These are phyloP conservation scores for Phthorimaea operculella DNA, from an alignment of 1,140 invertebrate species.

Conservation along the genomic window DNA sequence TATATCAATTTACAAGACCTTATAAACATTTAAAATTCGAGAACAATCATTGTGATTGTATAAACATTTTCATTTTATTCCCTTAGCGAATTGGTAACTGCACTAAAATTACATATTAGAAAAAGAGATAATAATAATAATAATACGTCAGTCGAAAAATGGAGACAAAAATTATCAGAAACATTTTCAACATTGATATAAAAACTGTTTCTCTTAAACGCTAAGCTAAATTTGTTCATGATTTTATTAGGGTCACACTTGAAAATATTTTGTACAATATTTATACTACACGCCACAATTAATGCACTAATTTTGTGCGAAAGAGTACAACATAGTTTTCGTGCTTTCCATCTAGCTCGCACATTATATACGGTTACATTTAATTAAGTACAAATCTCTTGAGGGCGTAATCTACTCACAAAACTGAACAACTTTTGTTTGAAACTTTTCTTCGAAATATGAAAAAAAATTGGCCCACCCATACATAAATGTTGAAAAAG, in stretches of 20 bases:
- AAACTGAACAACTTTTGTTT: no score
- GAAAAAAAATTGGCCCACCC: no score
- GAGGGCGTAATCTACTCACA: no score
- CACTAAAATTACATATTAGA: background rate
- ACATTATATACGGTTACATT: no score
- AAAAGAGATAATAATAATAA: background rate
- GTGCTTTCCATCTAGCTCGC: no score
- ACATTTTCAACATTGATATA: background rate
- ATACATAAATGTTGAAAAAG: no score
- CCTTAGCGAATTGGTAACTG: background rate
- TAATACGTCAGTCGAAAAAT: slow-evolving; percentile 1
- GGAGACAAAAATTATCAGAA: background rate
- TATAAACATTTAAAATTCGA: background rate
- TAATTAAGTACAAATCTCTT: no score
- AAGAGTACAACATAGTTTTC: background rate
- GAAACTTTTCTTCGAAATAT: no score
- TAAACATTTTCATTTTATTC: background rate
- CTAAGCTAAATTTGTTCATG: background rate
- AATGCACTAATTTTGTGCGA: background rate
- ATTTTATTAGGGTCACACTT: background rate
- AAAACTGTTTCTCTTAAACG: background rate
- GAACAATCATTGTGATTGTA: background rate
- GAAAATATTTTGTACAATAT: background rate
- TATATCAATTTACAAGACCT: background rate
- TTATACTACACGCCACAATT: background rate